Evolutionary conservation across 2,888 invertebrate genomes (phyloP).

Genomic region (Thysanoteuthis rhombus): DNA sequence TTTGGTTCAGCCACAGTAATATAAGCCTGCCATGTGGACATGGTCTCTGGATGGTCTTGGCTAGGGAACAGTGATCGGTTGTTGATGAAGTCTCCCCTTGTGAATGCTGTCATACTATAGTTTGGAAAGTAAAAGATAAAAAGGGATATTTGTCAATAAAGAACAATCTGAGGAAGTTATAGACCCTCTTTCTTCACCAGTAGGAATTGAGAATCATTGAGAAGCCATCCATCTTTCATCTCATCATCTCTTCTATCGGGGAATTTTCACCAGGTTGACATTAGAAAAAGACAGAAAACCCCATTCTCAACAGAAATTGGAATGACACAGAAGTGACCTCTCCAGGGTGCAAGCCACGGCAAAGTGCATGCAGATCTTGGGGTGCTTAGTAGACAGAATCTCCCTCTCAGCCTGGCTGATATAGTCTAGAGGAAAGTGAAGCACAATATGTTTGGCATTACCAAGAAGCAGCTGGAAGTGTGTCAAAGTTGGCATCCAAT

Average conservation of each 20-base stretch:
- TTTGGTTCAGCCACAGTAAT: conserved; percentile 46
- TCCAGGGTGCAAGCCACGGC: too few relatives aligned
- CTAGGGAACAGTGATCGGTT: conserved; percentile 69
- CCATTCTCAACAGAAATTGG: too few relatives aligned
- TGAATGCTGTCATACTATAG: conserved; percentile 64
- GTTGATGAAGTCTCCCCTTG: conserved; percentile 68
- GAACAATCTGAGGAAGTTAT: background rate
- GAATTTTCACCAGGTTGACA: background rate
- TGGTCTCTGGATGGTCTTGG: conserved; percentile 68
- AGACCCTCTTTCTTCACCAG: too few relatives aligned
- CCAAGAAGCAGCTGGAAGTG: too few relatives aligned
- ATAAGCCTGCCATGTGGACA: conserved; percentile 68
- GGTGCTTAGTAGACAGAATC: too few relatives aligned
- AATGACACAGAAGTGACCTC: too few relatives aligned
- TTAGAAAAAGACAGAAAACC: too few relatives aligned
- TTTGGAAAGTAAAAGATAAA: background rate
- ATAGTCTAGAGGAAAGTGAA: too few relatives aligned
- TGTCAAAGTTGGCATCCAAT: too few relatives aligned
- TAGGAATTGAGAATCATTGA: background rate
- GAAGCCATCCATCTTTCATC: background rate
- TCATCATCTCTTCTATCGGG: background rate
- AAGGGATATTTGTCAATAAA: background rate
- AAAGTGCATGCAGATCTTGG: too few relatives aligned
- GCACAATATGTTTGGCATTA: too few relatives aligned
- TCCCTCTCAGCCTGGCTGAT: too few relatives aligned